A percentile compares a stretch with the other conserved stretches of the same genome.
Conservation (phyloP, 1,140 invertebrate genomes). For the Bombus waltoni region DNA sequence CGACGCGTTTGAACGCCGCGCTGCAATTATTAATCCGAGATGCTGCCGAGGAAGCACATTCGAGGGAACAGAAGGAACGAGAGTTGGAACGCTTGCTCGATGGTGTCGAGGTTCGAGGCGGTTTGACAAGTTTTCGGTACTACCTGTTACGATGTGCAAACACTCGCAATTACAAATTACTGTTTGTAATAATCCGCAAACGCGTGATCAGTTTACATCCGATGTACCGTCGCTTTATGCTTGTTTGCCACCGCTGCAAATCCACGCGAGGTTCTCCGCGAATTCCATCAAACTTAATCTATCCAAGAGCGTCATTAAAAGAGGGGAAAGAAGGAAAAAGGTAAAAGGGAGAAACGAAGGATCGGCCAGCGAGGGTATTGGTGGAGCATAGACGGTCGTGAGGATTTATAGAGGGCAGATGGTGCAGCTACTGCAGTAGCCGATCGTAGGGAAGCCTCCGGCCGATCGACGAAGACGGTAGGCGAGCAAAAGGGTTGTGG, state of each 20-base stretch:
- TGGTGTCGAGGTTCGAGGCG: background rate
- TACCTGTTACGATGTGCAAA: too few relatives aligned
- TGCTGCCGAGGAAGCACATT: background rate
- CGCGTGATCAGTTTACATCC: too few relatives aligned
- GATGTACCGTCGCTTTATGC: too few relatives aligned
- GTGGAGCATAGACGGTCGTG: conserved; percentile 46
- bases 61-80: too few relatives aligned
- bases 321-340: background rate
- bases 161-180: too few relatives aligned
- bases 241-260: too few relatives aligned
- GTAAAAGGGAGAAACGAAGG: background rate
- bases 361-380: conserved; percentile 40
- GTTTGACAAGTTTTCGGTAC: background rate
- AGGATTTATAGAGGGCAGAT: conserved; percentile 67
- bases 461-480: conserved; percentile 62
- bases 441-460: conserved; percentile 62
- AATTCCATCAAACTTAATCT: background rate
- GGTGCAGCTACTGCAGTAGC: conserved; percentile 67
- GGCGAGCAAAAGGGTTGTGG: conserved; percentile 62
- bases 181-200: too few relatives aligned
- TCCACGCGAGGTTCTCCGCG: too few relatives aligned
- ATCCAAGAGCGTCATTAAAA: background rate
- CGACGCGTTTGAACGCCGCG: conserved; percentile 43
- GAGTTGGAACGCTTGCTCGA: background rate
- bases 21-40: conserved; percentile 54